Evolutionary conservation across 1,140 invertebrate species (phyloP), one percentile per base, ranked within the genome.

Genomic region (Drosophila orena): DNA sequence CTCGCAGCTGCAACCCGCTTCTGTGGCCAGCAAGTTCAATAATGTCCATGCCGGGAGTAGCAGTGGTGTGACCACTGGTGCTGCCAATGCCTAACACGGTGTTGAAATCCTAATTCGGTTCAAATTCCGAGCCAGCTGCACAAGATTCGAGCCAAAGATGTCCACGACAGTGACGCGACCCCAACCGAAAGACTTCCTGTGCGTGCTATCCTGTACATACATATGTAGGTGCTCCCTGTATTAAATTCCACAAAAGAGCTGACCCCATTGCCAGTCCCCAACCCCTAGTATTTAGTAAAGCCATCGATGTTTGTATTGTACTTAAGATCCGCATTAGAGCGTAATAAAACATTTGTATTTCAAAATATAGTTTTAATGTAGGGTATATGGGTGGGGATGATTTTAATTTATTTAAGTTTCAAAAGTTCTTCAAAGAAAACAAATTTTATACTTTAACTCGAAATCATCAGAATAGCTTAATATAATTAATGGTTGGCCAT

Each of bases 281-380:
- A 27, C 17, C 50, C 50, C 60, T 89, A 89, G 83, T 62, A 24
- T 62, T 56, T 83, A 89, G 84, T 53, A 46, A 64, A 77, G 76
- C 83, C 83, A 88, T 88, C 62, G 66, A 65, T 77, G 70, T 88
- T 79, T 84, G 54, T 86, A 56, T 71, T 86, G 83, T 88, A 88
- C 83, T 88, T 88, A 88, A 88, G 83, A 57, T 83, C 58, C 58
- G 24, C 60, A 56, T 44, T 88, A 88, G 84, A 54, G 44, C 77
- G 20, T 79, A 83, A 81, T 65, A 38, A 72, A 72, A 30, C n/a
- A 44, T 40, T 40, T 60, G 46, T 65, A 47, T 59, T 77, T 60
- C 50, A 60, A 59, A 40, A 44, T 58, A 15, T 14, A 15, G 57
- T 14, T 53, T 8, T 4, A 22, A 17, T 12, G 35, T 11, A 4